Conservation (phyloP, 2,888 invertebrate species). For the Cenopis cana region DNA sequence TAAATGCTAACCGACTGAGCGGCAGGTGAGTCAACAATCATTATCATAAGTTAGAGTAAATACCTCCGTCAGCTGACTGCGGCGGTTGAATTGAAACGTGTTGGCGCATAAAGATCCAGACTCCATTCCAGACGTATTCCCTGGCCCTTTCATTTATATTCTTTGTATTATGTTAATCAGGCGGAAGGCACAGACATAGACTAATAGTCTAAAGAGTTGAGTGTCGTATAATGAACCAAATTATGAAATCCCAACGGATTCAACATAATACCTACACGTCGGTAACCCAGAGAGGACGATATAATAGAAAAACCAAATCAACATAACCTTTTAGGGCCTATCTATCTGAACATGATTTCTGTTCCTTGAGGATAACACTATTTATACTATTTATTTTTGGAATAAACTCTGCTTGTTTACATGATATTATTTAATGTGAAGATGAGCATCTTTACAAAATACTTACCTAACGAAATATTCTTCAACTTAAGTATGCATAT, state of each 20-base stretch:
- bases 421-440: too few relatives aligned
- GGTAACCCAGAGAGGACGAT: neutral
- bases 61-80: conserved; percentile 31
- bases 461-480: too few relatives aligned
- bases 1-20: conserved; percentile 62
- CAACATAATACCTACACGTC: neutral
- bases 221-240: neutral
- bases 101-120: conserved; percentile 57
- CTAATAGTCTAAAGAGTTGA: neutral
- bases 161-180: conserved; percentile 29
- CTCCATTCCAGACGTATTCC: conserved; percentile 1
- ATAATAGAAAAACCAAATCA: too few relatives aligned
- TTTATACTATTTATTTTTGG: too few relatives aligned
- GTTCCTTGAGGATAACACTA: too few relatives aligned
- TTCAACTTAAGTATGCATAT: neutral
- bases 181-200: neutral
- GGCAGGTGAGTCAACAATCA: conserved; percentile 67
- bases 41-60: conserved; percentile 24
- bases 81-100: conserved; percentile 53
- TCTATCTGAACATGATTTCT: too few relatives aligned
- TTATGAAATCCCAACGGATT: neutral
- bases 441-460: too few relatives aligned
- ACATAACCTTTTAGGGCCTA: too few relatives aligned
- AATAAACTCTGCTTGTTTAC: too few relatives aligned
- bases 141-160: conserved; percentile 19